These are phyloP conservation scores for Dasysyrphus albostriatus DNA, from an alignment of 2,888 invertebrate species.

Conservation along the genomic window DNA sequence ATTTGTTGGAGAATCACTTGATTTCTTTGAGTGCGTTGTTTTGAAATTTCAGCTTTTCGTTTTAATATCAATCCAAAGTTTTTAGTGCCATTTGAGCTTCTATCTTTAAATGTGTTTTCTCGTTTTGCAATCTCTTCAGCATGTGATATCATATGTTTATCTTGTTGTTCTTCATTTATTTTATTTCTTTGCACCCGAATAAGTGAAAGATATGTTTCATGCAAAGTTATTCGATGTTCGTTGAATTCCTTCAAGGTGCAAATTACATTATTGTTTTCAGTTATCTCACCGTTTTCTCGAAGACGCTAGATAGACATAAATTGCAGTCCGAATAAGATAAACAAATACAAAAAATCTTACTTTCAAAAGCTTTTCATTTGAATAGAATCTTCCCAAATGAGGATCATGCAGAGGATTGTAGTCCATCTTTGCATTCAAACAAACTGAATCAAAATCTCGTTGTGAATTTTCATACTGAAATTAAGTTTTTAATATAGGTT, in stretches of 20 bases:
- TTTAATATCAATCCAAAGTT: conserved; percentile 75
- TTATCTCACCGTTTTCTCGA: conserved; percentile 85
- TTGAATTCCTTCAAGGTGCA: conserved; percentile 88
- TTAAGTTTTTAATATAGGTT: neutral
- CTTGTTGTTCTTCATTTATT: conserved; percentile 79
- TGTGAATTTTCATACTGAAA: conserved; percentile 79
- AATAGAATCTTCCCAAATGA: conserved; percentile 85
- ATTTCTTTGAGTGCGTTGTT: conserved; percentile 62
- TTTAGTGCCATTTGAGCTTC: neutral
- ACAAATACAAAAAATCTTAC: conserved; percentile 66
- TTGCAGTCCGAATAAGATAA: neutral
- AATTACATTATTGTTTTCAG: conserved; percentile 86
- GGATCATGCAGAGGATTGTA: conserved; percentile 87
- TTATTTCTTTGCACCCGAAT: conserved; percentile 83
- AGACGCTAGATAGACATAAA: conserved; percentile 81
- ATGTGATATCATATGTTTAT: conserved; percentile 80
- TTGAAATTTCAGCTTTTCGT: conserved; percentile 78
- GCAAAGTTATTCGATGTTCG: conserved; percentile 86
- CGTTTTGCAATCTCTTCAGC: conserved; percentile 81
- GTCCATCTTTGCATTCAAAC: conserved; percentile 81
- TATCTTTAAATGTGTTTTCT: conserved; percentile 76
- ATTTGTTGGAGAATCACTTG: conserved; percentile 77
- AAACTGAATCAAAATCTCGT: conserved; percentile 81
- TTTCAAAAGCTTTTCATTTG: conserved; percentile 82
- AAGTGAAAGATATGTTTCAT: conserved; percentile 85